phyloP scores from a whole-genome alignment of 1,140 invertebrate species.

The Nasonia giraulti region DNA sequence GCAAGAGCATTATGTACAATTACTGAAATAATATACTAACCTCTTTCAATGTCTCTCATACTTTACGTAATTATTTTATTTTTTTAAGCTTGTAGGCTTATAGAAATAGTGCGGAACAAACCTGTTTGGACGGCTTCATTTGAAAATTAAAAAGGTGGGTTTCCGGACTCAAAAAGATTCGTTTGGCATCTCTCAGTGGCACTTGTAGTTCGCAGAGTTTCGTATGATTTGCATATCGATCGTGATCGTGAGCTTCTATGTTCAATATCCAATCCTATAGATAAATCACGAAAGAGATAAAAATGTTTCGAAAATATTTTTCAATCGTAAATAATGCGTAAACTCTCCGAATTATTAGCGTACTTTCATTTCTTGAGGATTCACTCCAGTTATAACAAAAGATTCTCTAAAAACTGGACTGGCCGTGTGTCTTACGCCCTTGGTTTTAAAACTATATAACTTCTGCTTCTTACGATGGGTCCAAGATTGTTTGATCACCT shows the following conservation, averaged over 20 bases:
- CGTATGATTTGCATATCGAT: slow-evolving; percentile 71
- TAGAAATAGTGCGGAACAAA: slow-evolving; percentile 48
- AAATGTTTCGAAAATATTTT: neutral
- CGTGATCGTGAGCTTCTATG: slow-evolving; percentile 67
- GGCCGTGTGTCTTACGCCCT: slow-evolving; percentile 68
- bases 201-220: slow-evolving; percentile 69
- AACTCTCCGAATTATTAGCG: slow-evolving; percentile 27
- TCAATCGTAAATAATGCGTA: neutral
- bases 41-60: slow-evolving; percentile 20
- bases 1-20: slow-evolving; percentile 6
- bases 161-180: slow-evolving; percentile 66
- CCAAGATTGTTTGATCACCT: slow-evolving; percentile 70
- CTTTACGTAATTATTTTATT: neutral
- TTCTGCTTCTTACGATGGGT: slow-evolving; percentile 67
- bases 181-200: slow-evolving; percentile 66
- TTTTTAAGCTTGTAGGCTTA: neutral
- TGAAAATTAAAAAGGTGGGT: slow-evolving; percentile 69
- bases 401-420: slow-evolving; percentile 71
- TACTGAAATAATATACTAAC: neutral
- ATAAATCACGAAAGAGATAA: neutral
- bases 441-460: slow-evolving; percentile 70
- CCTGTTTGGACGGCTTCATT: slow-evolving; percentile 69
- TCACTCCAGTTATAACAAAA: slow-evolving; percentile 68
- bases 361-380: slow-evolving; percentile 69
- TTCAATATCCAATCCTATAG: slow-evolving; percentile 71